Base-by-base conservation (phyloP, 2,113 vertebrate genomes). In the Fulica atra region DNA sequence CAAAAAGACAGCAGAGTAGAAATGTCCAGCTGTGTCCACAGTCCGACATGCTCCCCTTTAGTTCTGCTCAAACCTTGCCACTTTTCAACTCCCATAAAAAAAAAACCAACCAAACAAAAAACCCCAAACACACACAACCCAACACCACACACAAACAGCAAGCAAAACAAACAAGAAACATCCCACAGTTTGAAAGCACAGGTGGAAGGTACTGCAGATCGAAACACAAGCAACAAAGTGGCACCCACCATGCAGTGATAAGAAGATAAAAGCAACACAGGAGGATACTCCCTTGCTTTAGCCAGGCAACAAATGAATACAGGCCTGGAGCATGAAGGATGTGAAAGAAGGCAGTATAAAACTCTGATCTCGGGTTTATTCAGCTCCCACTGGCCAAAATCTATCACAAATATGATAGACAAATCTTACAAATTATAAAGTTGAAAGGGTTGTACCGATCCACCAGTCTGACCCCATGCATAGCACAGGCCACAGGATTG, bases 391-490 rank as follows among this genome's bases (percentile, higher is more conserved):
- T 21, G 12, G 31, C 64, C 73, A 53, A 53, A 53, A 28, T 53
- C 51, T 53, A 28, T 83, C 56, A 54, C 60, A 60, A 88, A 91
- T 73, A 11, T 68, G 69, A 87, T 33, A 60, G 60, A 91, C 60
- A 70, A 46, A 48, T n/a, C 60, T 63, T 53, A 79, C 2, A 16
- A 81, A 65, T 9, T 44, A n/a, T 61, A 72, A 89, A 91, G 57
- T 89, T 64, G 65, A 81, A 87, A 89, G 57, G 16, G 38, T 69
- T 81, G 44, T 69, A 60, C 48, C 73, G 72, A 84, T 77, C 80
- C 84, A 35, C 42, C 81, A 79, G 53, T 81, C 81, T 92, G 78
- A 95, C 86, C 44, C 91, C 78, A 89, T 74, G 56, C 77, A 91
- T 18, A 92, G 54, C 78, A 69, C 9, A 89, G 68, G 38, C 65